Evolutionary conservation across 2,797 vertebrate species (phyloP).

Genomic region (Sebastes aleutianus): DNA sequence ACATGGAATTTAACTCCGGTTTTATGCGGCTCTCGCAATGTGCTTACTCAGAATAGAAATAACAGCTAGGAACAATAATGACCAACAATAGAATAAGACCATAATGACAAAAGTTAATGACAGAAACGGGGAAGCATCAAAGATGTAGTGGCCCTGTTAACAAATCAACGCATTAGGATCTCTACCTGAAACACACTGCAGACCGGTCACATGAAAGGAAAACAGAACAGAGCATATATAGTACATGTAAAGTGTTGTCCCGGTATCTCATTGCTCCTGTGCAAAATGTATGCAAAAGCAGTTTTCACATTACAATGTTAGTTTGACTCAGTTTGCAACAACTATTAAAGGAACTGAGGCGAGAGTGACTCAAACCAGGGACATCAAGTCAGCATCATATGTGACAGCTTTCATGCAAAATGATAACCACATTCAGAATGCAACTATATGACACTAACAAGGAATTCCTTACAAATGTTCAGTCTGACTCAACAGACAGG

Average conservation of each 20-base stretch:
- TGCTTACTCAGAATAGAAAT: too few species aligned
- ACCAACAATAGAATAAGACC: too few species aligned
- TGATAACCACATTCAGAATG: background rate
- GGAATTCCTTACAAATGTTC: too few species aligned
- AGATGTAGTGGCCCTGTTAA: background rate
- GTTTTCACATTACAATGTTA: background rate
- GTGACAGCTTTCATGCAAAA: background rate
- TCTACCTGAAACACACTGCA: background rate
- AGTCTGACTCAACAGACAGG: too few species aligned
- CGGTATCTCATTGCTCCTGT: background rate
- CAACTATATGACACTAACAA: background rate
- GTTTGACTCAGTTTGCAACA: background rate
- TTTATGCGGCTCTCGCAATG: too few species aligned
- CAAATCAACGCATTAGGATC: background rate
- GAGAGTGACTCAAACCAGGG: background rate
- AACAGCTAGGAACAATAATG: too few species aligned
- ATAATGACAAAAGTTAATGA: background rate
- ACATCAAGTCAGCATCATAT: background rate
- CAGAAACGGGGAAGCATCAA: background rate
- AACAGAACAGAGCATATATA: background rate
- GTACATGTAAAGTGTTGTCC: background rate
- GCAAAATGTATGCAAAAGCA: background rate
- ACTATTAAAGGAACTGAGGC: background rate
- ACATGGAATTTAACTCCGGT: too few species aligned
- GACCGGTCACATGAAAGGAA: background rate